Base-by-base conservation (phyloP, 2,888 invertebrate genomes). In the Maniola hyperantus region DNA sequence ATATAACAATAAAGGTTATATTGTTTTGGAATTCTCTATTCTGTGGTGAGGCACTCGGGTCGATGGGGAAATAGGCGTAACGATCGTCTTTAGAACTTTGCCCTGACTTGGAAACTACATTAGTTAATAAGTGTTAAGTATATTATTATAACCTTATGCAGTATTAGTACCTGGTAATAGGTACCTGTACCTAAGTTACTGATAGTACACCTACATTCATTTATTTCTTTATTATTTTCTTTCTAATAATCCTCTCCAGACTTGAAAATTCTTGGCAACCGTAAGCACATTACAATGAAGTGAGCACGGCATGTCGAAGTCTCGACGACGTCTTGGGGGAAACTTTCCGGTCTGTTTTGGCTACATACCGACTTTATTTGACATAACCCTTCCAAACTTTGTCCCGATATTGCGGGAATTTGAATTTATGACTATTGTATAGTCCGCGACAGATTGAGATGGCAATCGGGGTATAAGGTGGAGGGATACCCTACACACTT, bases 281-380 rank as follows among this genome's bases (percentile, higher is more conserved):
- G 72, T 61, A 73, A 71, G 67, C 75, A 75, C 74, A 77, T 74
- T 76, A 77, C 76, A 77, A 75, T 74, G 76, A 76, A 71, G 70
- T 71, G 72, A 70, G 67, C 55, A 65, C 51, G 53, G 68, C 57
- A 67, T 64, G 63, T 71, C 73, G 71, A 74, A 71, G 67, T 74
- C 72, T 71, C 70, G 71, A 71, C 70, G 71, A 71, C 67, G 34
- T 62, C 60, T 64, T 64, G 42, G 67, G 70, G 66, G 54, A 64
- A 77, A 75, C 69, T 77, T 77, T 70, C 67, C 59, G 53, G n/a
- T 55, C n/a, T 64, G 60, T 63, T 65, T 68, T 61, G 61, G 48
- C 39, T 48, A n/a, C 46, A 60, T 42, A 18, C n/a, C 51, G 51
- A 62, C 51, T 51, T 62, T 42, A 64, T 66, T 44, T 46, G n/a